Base-by-base conservation (phyloP, 2,888 invertebrate species). In the Eristalis intricaria region DNA sequence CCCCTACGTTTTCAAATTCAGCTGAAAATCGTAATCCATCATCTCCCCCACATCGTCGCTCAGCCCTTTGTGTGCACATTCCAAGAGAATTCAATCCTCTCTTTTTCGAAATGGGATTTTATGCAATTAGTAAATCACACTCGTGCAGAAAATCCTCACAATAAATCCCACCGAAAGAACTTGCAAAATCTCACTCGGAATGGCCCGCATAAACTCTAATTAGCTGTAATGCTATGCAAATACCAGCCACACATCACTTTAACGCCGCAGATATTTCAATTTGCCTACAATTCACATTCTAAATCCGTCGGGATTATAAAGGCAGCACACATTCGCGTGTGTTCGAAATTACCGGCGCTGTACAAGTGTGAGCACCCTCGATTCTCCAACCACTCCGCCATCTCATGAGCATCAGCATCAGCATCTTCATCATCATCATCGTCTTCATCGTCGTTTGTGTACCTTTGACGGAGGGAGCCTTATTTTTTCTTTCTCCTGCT, bases 261-360 rank as follows among this genome's bases (percentile, higher is more conserved):
- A 68, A 61, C 43, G 26, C 74, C 75, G 69, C 64, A 64, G 74
- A 70, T 81, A 63, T 40, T 75, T 75, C 58, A 81, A 63, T 75
- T 69, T 75, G 22, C 81, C 74, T 69, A 80, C 80, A 19, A 68
- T 69, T 22, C 35, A 26, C 56, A 19, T 22, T 38, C 11, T 7
- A 64, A 80, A 63, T 56, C 56, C 64, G 26, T 2, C 11, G 11
- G 35, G 68, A 64, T 64, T 64, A 61, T 32, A 61, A 63, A 23
- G 61, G 68, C 74, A 43, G 19, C 50, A 19, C 68, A 40, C 80
- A 73, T 64, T 35, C 68, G 29, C 23, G 29, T 40, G 40, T 19
- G n/a, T 19, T 40, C 15, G 10, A 69, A 75, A 75, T 64, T 69
- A 75, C 29, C 65, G 43, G 15, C 26, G 22, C 29, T 13, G 32